Evolutionary conservation across 1,140 invertebrate species (phyloP).

Genomic region (Drosophila takahashii): DNA sequence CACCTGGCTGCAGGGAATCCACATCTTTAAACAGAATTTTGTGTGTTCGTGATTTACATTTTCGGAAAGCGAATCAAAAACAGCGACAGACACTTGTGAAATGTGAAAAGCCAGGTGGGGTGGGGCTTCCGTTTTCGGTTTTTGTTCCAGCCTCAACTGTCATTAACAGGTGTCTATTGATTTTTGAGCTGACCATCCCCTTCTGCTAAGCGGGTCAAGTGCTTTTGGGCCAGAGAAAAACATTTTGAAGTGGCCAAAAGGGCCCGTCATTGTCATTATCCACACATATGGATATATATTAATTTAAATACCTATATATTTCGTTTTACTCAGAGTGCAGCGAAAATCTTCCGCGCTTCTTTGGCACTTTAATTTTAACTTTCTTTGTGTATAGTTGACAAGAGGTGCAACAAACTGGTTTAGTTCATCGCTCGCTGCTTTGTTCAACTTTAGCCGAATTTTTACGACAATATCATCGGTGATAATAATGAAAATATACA

Average conservation of each 20-base stretch:
- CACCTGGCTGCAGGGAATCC: constrained; percentile 23
- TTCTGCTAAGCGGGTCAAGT: constrained; percentile 63
- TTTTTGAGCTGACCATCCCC: constrained; percentile 42
- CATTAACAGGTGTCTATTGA: constrained; percentile 62
- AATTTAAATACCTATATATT: constrained; percentile 37
- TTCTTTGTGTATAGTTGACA: constrained; percentile 65
- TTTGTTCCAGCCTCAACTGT: constrained; percentile 35
- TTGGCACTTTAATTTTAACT: constrained; percentile 69
- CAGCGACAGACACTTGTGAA: constrained; percentile 53
- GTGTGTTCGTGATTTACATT: constrained; percentile 55
- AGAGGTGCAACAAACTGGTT: constrained; percentile 57
- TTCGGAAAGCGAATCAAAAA: constrained; percentile 29
- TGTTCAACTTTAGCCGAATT: constrained; percentile 33
- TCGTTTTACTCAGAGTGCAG: constrained; percentile 21
- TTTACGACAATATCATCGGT: constrained; percentile 55
- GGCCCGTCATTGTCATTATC: constrained; percentile 54
- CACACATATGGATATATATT: constrained; percentile 29
- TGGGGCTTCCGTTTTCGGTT: constrained; percentile 13
- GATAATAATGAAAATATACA: constrained; percentile 61
- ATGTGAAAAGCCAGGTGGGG: constrained; percentile 19
- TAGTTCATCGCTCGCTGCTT: constrained; percentile 24
- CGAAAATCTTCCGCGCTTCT: constrained; percentile 37
- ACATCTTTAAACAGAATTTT: constrained; percentile 48
- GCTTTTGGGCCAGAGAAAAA: constrained; percentile 60
- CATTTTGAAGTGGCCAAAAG: constrained; percentile 47